A percentile compares a stretch with the other conserved stretches of the same genome.
These are phyloP conservation scores for Cossypha heuglini DNA, from an alignment of 2,797 vertebrate genomes.

Conservation along the genomic window DNA sequence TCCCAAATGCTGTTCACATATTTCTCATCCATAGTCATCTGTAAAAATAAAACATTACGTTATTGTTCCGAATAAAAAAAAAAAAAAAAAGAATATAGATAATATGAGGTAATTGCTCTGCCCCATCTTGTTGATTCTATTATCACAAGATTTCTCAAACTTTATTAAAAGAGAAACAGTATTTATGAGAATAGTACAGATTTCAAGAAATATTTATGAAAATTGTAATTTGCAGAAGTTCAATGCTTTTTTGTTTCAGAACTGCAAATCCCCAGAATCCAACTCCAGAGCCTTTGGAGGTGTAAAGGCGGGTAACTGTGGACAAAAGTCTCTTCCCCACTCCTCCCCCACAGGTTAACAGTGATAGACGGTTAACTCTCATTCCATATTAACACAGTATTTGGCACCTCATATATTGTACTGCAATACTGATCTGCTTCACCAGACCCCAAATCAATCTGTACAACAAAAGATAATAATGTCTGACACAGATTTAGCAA, in stretches of 20 bases:
- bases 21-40: conserved; percentile 99
- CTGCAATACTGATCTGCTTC: neutral
- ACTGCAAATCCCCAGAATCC: neutral
- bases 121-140: neutral
- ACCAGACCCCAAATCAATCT: neutral
- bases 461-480: neutral
- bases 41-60: conserved; percentile 53
- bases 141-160: neutral
- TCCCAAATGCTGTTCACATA: conserved; percentile 99
- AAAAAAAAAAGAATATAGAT: neutral
- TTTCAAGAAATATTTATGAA: neutral
- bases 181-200: neutral
- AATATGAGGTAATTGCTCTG: neutral
- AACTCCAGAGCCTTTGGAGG: neutral
- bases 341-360: neutral
- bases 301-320: rapidly evolving
- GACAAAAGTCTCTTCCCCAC: neutral
- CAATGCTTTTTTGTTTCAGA: neutral
- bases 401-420: neutral
- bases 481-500: neutral
- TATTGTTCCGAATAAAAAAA: neutral
- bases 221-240: neutral
- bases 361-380: neutral
- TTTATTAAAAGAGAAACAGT: neutral
- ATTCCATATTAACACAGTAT: neutral